These are phyloP conservation scores for Urosaurus nigricauda DNA, from an alignment of 2,797 vertebrate genomes.

Conservation along the genomic window DNA sequence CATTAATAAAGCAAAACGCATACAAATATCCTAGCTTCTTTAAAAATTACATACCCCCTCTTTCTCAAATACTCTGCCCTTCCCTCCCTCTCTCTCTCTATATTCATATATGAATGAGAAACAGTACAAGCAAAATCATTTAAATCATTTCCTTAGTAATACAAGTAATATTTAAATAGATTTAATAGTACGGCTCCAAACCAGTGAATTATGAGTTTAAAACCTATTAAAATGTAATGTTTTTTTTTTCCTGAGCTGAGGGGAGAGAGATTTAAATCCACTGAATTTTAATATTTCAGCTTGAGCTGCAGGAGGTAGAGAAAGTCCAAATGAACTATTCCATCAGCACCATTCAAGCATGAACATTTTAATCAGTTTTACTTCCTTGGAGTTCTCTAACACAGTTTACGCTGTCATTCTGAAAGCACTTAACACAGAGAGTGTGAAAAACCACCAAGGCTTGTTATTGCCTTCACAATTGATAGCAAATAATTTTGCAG, in stretches of 20 bases:
- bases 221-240: constrained; percentile 90
- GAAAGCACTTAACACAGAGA: constrained; percentile 90
- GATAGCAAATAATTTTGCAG: constrained; percentile 89
- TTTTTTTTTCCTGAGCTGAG: constrained; percentile 84
- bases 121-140: constrained; percentile 79
- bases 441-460: constrained; percentile 90
- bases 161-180: constrained; percentile 87
- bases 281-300: constrained; percentile 91
- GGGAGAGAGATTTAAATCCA: constrained; percentile 88
- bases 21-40: constrained; percentile 1
- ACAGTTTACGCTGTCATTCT: constrained; percentile 89
- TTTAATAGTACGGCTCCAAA: constrained; percentile 86
- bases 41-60: not conserved
- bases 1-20: constrained; percentile 73
- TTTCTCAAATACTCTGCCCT: not conserved
- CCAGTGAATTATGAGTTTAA: constrained; percentile 89
- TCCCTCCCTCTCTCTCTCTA: not conserved
- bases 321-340: constrained; percentile 91
- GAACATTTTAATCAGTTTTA: constrained; percentile 92
- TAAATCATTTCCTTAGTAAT: constrained; percentile 84
- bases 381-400: constrained; percentile 89
- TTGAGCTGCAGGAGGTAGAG: constrained; percentile 88
- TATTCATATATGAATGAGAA: constrained; percentile 38
- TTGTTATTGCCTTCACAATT: constrained; percentile 91
- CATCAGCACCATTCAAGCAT: constrained; percentile 89